Evolutionary conservation across 2,888 invertebrate species (phyloP), one percentile per base, ranked within the genome.

Genomic region (Hydropsyche betteni): DNA sequence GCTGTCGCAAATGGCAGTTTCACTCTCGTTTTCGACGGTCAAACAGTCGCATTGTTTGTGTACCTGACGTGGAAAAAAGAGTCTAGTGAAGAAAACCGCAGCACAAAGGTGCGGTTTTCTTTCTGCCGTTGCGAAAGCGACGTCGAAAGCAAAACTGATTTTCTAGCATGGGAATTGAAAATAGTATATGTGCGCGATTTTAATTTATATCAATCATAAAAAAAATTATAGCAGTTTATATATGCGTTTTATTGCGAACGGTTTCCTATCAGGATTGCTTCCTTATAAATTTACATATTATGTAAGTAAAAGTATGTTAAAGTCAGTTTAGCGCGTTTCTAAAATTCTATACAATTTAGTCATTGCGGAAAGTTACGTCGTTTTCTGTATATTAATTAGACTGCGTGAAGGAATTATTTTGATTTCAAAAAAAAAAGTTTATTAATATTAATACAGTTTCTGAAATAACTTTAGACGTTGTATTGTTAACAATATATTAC

Each of bases 41-140:
- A 58, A 58, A 10, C 24, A 14, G 53, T 53, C 7, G 53, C 53
- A 53, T 53, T 53, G 53, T 53, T 53, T 10, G 10, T 51, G 51
- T 51, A 14, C 10, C 5, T 61, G 33, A 61, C 16, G 16, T 24
- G 12, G 12, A 33, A 34, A 64, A 64, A 64, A 64, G 14, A 55
- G n/a, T 64, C 5, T 12, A 8, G 34, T 36, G 36, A 64, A 64
- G 64, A 14, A 64, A 64, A 64, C 64, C 64, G 64, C 64, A 64
- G 33, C 64, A 58, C 16, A 58, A 24, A 58, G 58, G 58, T 64
- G 64, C n/a, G 64, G 64, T 64, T 64, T 64, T 64, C 36, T 36
- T 64, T 61, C 10, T 61, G 61, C 14, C 36, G 36, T 64, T 64
- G 36, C 64, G 64, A 64, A 64, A 64, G 64, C 34, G 36, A 6